phyloP scores from a whole-genome alignment of 1,140 invertebrate species.

The Arctopsyche grandis region DNA sequence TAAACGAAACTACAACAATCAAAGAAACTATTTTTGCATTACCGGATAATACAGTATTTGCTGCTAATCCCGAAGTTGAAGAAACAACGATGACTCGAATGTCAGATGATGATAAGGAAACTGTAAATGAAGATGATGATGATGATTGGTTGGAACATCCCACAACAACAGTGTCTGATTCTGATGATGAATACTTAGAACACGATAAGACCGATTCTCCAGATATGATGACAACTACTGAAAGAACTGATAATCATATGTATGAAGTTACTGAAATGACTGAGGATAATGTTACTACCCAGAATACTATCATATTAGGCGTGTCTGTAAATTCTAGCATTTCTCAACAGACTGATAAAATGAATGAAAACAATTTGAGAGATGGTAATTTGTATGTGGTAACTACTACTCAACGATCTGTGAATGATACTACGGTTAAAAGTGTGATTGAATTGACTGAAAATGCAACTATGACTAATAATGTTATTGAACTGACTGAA shows the following conservation, averaged over 20 bases:
- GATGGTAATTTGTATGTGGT: conserved; percentile 50
- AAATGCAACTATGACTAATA: not conserved
- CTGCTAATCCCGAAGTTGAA: conserved; percentile 26
- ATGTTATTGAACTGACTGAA: not conserved
- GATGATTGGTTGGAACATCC: conserved; percentile 44
- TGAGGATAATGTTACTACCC: conserved; percentile 47
- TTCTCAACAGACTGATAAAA: conserved; percentile 15
- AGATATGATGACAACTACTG: not conserved
- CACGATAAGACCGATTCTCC: not conserved
- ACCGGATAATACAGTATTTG: conserved; percentile 46
- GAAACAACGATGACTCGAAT: conserved; percentile 21
- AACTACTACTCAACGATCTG: conserved; percentile 26
- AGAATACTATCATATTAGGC: conserved; percentile 34
- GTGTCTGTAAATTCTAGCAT: conserved; percentile 32
- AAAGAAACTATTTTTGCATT: conserved; percentile 35
- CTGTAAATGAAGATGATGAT: conserved; percentile 40
- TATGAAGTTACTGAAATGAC: conserved; percentile 52
- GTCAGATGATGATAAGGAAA: conserved; percentile 9
- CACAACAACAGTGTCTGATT: not conserved
- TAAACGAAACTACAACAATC: conserved; percentile 30
- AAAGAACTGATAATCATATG: conserved; percentile 11
- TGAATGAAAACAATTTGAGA: conserved; percentile 18
- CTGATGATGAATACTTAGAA: conserved; percentile 42
- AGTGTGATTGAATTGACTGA: not conserved
- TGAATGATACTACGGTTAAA: conserved; percentile 32